Percentiles rank a stretch among this genome's conserved stretches.
These are phyloP conservation scores for Antheraea assamensis DNA, from an alignment of 2,888 invertebrate species.

Conservation along the genomic window DNA sequence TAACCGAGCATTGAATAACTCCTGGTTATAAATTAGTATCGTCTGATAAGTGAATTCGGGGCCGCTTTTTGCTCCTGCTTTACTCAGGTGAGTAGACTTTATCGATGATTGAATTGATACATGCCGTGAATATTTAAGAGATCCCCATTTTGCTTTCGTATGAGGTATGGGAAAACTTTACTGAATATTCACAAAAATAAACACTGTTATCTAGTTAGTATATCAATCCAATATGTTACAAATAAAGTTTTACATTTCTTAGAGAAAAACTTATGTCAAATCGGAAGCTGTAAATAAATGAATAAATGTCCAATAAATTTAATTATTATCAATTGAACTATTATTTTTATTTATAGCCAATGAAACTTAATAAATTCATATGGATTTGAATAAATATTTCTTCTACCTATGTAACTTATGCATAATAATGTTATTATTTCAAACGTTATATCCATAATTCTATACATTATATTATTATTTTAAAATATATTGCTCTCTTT, in stretches of 20 bases:
- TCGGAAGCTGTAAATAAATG: too few relatives aligned
- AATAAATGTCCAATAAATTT: too few relatives aligned
- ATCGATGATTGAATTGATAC: slow-evolving; percentile 75
- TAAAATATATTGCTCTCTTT: not conserved
- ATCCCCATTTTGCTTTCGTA: slow-evolving; percentile 33
- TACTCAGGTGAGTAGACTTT: slow-evolving; percentile 73
- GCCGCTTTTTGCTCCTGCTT: slow-evolving; percentile 68
- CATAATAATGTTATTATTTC: not conserved
- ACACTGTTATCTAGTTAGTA: not conserved
- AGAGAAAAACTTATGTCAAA: too few relatives aligned
- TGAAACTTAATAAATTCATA: too few relatives aligned
- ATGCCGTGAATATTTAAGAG: slow-evolving; percentile 66
- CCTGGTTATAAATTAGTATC: slow-evolving; percentile 77
- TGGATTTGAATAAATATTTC: too few relatives aligned
- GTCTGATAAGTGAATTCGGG: slow-evolving; percentile 72
- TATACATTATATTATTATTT: too few relatives aligned
- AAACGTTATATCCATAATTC: not conserved
- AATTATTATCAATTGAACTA: too few relatives aligned
- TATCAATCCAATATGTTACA: not conserved
- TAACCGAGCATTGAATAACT: slow-evolving; percentile 75
- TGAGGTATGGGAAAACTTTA: not conserved
- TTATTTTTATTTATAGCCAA: too few relatives aligned
- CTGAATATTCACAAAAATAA: not conserved
- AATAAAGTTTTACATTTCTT: not conserved
- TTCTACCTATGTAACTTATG: not conserved